These are phyloP conservation scores for Patella ulyssiponensis DNA, from an alignment of 2,888 invertebrate species.

Conservation along the genomic window DNA sequence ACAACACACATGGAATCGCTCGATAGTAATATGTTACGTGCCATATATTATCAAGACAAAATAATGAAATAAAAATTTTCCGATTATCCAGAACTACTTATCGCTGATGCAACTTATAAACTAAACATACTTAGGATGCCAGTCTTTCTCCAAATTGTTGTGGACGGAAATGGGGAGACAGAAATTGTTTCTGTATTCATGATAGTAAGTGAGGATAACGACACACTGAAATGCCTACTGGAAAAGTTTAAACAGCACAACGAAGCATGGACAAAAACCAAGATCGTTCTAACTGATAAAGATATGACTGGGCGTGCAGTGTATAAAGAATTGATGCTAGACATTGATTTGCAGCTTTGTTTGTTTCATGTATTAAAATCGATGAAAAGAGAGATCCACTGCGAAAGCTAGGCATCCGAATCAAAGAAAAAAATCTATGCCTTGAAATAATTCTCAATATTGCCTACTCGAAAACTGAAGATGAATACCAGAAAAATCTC, in stretches of 20 bases:
- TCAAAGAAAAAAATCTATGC: background rate
- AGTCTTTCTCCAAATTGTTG: too few species aligned
- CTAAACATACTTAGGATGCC: background rate
- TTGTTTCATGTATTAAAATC: background rate
- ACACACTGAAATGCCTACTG: background rate
- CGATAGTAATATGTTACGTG: background rate
- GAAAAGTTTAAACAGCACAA: background rate
- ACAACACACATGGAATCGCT: too few species aligned
- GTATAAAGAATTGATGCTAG: background rate
- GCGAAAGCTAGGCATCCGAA: background rate
- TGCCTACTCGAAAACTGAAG: background rate
- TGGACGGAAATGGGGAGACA: slow-evolving; percentile 7
- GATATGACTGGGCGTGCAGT: background rate
- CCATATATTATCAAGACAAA: background rate
- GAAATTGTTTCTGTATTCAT: background rate
- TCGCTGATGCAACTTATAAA: slow-evolving; percentile 11
- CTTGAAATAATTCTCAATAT: background rate
- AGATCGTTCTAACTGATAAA: background rate
- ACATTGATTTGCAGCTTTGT: background rate
- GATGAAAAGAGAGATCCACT: background rate
- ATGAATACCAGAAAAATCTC: background rate
- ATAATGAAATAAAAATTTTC: background rate
- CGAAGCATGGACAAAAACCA: too few species aligned
- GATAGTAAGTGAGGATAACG: background rate
- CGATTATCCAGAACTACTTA: background rate